Conservation (phyloP, 2,797 vertebrate genomes). For the Ptychadena robeensis region DNA sequence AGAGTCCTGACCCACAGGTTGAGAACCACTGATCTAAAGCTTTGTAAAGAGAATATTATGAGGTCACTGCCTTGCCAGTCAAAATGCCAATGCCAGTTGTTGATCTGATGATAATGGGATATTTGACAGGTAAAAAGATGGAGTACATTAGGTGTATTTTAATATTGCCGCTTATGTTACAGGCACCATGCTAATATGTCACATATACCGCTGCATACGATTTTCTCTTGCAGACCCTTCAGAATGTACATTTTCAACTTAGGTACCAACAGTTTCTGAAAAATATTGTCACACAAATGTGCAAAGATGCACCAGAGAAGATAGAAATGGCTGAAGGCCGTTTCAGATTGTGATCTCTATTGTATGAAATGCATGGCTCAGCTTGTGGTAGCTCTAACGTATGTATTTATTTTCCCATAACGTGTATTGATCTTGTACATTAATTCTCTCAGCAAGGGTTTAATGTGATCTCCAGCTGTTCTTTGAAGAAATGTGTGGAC, state of each 20-base stretch:
- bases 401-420: not conserved
- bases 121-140: no score
- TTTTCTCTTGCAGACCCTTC: no score
- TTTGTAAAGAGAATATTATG: no score
- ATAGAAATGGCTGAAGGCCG: not conserved
- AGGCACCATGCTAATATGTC: no score
- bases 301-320: not conserved
- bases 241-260: not conserved
- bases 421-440: slow-evolving; percentile 1
- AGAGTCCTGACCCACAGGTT: no score
- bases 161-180: no score
- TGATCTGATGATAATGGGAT: no score
- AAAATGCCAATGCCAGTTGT: no score
- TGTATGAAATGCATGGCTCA: not conserved
- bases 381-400: not conserved
- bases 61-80: no score
- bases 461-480: slow-evolving; percentile 6
- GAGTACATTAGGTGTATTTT: no score
- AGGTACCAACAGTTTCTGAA: not conserved
- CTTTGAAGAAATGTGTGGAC: not conserved
- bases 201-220: no score
- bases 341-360: not conserved
- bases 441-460: not conserved
- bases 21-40: no score
- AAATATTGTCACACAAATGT: not conserved